Conservation (phyloP, 2,888 invertebrate genomes). For the Phalangium opilio region DNA sequence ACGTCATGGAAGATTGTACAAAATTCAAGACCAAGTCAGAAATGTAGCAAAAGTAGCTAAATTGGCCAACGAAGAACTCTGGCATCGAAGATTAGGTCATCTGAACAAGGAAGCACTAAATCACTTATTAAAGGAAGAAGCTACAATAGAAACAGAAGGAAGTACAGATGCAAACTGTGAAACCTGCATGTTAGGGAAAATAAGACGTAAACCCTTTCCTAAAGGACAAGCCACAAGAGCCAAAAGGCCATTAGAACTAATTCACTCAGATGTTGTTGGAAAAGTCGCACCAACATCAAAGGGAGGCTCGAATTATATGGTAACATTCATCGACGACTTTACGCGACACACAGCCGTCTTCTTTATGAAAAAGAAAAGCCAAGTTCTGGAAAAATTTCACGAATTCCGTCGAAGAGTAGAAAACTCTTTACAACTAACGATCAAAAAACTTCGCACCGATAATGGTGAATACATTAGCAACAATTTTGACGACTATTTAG, state of each 20-base stretch:
- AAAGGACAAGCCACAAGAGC: conserved; percentile 1
- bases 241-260: conserved; percentile 3
- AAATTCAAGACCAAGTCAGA: conserved; percentile 1
- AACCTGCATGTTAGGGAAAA: conserved; percentile 2
- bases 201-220: conserved; percentile 4
- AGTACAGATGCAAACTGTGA: background rate
- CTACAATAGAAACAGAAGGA: no score
- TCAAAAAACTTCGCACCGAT: no score
- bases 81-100: conserved; percentile 3
- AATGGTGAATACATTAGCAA: no score
- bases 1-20: conserved; percentile 4
- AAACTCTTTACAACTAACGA: no score
- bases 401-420: no score
- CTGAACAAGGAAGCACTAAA: background rate
- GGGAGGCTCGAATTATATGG: conserved; percentile 4
- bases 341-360: conserved; percentile 1
- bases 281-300: conserved; percentile 4
- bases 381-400: no score
- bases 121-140: no score
- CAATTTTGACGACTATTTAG: no score
- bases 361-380: background rate
- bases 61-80: background rate
- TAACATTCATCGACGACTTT: conserved; percentile 4
- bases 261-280: conserved; percentile 6
- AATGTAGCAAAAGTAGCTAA: background rate